These are phyloP conservation scores for Pocillopora grandis DNA, from an alignment of 92 coral and sea anemone species.

Conservation along the genomic window DNA sequence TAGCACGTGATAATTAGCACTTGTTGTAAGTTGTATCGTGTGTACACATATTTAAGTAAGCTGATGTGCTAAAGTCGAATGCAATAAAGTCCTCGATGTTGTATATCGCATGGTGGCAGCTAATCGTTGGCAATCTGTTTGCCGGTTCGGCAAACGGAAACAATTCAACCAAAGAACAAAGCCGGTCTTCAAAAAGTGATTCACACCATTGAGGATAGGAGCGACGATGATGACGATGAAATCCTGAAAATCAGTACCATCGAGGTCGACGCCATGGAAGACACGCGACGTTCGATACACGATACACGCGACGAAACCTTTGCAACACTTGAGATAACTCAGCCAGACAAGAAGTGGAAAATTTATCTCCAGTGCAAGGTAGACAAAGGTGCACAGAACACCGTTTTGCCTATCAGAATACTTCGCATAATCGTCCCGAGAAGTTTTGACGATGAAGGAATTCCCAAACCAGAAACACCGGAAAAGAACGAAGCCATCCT, in stretches of 20 bases:
- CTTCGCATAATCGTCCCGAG: constrained; percentile 33
- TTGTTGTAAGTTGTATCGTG: no score
- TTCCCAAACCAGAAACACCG: constrained; percentile 31
- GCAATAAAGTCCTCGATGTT: no score
- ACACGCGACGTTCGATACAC: background rate
- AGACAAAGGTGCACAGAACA: constrained; percentile 47
- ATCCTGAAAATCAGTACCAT: no score
- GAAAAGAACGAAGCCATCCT: constrained; percentile 40
- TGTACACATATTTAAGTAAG: no score
- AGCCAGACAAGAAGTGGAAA: constrained; percentile 20
- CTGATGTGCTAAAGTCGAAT: no score
- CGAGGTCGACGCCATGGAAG: constrained; percentile 3
- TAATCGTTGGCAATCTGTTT: no score
- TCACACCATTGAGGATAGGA: background rate
- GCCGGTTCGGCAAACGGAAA: no score
- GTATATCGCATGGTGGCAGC: no score
- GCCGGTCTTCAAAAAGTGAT: background rate
- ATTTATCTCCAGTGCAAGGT: constrained; percentile 30
- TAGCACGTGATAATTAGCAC: no score
- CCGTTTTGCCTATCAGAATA: constrained; percentile 42
- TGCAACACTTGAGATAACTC: constrained; percentile 15
- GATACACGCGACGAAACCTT: constrained; percentile 17
- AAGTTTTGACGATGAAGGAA: constrained; percentile 31
- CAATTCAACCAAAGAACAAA: background rate
- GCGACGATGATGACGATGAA: background rate